Percentiles rank a stretch among this genome's conserved stretches.
Evolutionary conservation across 1,140 invertebrate genomes (phyloP).

Genomic region (Lethrus apterus): DNA sequence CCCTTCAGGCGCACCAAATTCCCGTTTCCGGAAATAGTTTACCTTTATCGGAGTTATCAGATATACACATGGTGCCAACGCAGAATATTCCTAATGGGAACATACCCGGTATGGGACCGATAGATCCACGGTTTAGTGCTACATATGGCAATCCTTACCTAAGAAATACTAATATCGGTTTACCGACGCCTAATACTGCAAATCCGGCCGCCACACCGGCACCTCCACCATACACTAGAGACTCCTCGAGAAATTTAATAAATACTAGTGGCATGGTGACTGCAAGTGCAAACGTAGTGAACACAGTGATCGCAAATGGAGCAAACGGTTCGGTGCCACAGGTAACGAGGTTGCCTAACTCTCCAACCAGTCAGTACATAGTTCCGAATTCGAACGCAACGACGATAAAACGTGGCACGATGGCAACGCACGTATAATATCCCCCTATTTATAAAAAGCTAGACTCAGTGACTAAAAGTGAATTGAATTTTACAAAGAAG

Average conservation of each 20-base stretch:
- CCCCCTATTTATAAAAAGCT: constrained; percentile 8
- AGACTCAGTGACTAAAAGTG: constrained; percentile 17
- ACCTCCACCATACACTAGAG: constrained; percentile 58
- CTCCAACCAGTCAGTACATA: constrained; percentile 47
- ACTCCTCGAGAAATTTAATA: constrained; percentile 31
- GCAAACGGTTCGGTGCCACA: constrained; percentile 46
- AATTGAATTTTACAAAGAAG: constrained; percentile 26
- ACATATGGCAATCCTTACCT: constrained; percentile 85
- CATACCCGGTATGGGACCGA: constrained; percentile 50
- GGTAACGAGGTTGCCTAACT: constrained; percentile 42
- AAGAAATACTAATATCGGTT: constrained; percentile 48
- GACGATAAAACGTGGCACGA: constrained; percentile 50
- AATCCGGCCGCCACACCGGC: constrained; percentile 71
- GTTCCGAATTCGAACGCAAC: constrained; percentile 40
- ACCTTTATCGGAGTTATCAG: constrained; percentile 35
- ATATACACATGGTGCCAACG: constrained; percentile 39
- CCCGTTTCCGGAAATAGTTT: constrained; percentile 28
- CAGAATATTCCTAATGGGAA: constrained; percentile 43
- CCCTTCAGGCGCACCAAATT: constrained; percentile 39
- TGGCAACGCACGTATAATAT: constrained; percentile 54
- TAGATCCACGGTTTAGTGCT: constrained; percentile 79
- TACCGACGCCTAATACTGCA: constrained; percentile 52
- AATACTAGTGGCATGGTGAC: constrained; percentile 33
- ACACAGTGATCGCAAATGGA: constrained; percentile 36
- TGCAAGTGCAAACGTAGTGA: constrained; percentile 35